A percentile compares a stretch with the other conserved stretches of the same genome.
Conservation (phyloP, 2,797 vertebrate species). For the Austrolebias charrua region DNA sequence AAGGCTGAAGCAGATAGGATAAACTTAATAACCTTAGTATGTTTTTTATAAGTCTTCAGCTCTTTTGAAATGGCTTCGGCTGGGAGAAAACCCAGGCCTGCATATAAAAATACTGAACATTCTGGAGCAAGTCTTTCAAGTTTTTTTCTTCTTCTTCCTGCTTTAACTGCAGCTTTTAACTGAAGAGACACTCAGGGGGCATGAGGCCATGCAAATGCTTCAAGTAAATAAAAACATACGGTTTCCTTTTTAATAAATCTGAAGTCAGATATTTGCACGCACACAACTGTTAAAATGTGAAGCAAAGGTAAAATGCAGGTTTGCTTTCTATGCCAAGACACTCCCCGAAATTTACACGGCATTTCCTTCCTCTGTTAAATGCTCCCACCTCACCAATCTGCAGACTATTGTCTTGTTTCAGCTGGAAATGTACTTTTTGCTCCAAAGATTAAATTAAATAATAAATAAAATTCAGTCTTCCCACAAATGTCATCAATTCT, state of each 20-base stretch:
- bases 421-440: constrained; percentile 55
- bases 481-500: constrained; percentile 49
- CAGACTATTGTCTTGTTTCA: constrained; percentile 55
- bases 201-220: constrained; percentile 5
- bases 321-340: constrained; percentile 29
- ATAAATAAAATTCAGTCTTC: constrained; percentile 20
- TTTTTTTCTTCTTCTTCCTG: constrained; percentile 38
- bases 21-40: constrained; percentile 71
- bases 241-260: not conserved
- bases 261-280: constrained; percentile 5
- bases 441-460: constrained; percentile 32
- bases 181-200: constrained; percentile 39
- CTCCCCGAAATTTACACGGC: constrained; percentile 33
- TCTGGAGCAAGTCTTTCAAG: constrained; percentile 69
- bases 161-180: constrained; percentile 43
- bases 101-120: constrained; percentile 73
- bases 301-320: not conserved
- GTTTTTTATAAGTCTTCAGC: constrained; percentile 72
- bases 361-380: constrained; percentile 54
- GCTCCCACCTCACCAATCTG: constrained; percentile 47
- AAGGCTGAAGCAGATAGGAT: constrained; percentile 68
- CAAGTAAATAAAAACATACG: not conserved
- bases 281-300: constrained; percentile 9
- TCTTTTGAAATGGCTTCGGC: constrained; percentile 62
- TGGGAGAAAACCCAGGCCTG: constrained; percentile 64